Percentiles rank a stretch among this genome's conserved stretches.
These are phyloP conservation scores for Sisyra nigra DNA, from an alignment of 2,888 invertebrate species.

Conservation along the genomic window DNA sequence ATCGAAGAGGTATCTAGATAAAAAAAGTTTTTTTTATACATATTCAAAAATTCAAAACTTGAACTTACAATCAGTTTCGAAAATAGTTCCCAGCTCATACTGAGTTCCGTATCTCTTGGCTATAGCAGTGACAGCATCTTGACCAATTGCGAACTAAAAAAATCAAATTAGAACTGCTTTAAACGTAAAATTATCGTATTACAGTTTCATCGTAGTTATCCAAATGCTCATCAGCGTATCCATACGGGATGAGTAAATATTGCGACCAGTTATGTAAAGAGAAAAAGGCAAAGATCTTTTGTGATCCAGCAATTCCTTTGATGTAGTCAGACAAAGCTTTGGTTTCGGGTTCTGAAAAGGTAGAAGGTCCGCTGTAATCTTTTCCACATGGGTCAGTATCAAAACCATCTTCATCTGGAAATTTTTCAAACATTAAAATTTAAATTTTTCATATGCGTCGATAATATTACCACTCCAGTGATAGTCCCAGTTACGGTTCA, in stretches of 20 bases:
- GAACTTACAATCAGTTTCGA: constrained; percentile 30
- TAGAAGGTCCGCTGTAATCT: constrained; percentile 43
- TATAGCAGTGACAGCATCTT: no score
- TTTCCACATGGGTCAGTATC: constrained; percentile 40
- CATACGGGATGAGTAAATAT: constrained; percentile 50
- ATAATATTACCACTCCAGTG: constrained; percentile 47
- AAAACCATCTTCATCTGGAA: constrained; percentile 31
- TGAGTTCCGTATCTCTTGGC: no score
- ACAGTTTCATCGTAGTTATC: constrained; percentile 43
- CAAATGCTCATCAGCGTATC: constrained; percentile 36
- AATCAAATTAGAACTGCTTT: no score
- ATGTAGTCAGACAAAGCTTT: constrained; percentile 37
- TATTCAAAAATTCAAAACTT: not conserved
- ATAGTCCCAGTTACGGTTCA: constrained; percentile 63
- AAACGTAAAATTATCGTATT: constrained; percentile 11
- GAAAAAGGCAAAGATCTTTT: constrained; percentile 43
- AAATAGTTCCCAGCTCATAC: constrained; percentile 22
- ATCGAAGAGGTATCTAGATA: constrained; percentile 41
- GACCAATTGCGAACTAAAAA: no score
- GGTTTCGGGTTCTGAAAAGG: constrained; percentile 58
- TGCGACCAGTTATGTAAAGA: constrained; percentile 64
- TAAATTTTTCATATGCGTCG: no score
- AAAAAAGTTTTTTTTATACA: not conserved
- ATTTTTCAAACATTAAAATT: no score
- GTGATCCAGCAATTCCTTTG: constrained; percentile 20